phyloP scores from a whole-genome alignment of 2,797 vertebrate species.

The Rhinogobio ventralis region DNA sequence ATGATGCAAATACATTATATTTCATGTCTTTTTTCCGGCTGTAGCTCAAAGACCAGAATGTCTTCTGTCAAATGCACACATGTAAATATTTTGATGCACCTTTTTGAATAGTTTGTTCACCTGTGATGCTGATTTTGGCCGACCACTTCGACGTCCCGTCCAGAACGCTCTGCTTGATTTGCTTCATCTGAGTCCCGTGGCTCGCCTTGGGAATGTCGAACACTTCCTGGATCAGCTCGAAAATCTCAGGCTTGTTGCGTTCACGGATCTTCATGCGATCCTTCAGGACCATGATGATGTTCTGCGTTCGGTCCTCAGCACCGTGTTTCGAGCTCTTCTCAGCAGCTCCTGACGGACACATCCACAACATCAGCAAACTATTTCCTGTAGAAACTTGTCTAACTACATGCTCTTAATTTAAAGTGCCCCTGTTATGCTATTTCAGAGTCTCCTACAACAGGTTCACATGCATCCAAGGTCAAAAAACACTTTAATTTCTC shows the following conservation, averaged over 20 bases:
- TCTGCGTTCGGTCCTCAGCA: constrained; percentile 95
- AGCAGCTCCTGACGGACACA: constrained; percentile 83
- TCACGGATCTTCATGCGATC: constrained; percentile 99
- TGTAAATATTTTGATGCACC: neutral
- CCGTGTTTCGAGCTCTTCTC: constrained; percentile 98
- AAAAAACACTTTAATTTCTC: neutral
- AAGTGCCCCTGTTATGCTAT: neutral
- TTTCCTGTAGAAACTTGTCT: too few relatives aligned
- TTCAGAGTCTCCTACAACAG: neutral
- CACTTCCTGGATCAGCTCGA: constrained; percentile 95
- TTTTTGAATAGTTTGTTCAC: constrained; percentile 68
- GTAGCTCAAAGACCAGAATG: neutral
- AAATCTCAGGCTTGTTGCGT: constrained; percentile 97
- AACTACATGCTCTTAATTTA: neutral
- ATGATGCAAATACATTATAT: neutral
- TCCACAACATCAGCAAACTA: neutral
- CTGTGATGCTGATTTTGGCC: constrained; percentile 97
- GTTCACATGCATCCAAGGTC: neutral
- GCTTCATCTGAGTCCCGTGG: constrained; percentile 93
- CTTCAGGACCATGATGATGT: constrained; percentile 98
- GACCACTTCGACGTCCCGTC: constrained; percentile 99
- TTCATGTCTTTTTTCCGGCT: neutral
- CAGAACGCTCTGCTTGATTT: constrained; percentile 95
- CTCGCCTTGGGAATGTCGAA: constrained; percentile 87
- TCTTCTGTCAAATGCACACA: neutral